Conservation (phyloP, 2,113 vertebrate species). For the Sprattus sprattus region DNA sequence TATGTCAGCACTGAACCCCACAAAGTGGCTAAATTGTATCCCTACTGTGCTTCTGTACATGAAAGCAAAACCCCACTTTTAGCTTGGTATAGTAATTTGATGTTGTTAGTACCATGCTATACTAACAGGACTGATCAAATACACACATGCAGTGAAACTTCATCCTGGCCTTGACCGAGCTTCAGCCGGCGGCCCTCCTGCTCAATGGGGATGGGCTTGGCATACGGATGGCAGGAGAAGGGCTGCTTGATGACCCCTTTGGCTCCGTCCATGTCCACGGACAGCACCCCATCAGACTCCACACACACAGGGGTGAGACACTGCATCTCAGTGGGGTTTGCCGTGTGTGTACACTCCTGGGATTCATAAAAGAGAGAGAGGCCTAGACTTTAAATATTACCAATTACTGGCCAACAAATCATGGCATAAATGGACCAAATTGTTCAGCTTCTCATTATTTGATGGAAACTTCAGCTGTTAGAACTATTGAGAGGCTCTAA, state of each 20-base stretch:
- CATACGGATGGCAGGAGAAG: conserved; percentile 78
- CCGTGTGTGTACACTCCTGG: conserved; percentile 71
- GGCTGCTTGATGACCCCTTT: conserved; percentile 62
- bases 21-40: too few species aligned
- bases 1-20: too few species aligned
- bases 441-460: not conserved
- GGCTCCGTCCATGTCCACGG: conserved; percentile 78
- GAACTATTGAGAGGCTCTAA: conserved; percentile 28
- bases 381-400: not conserved
- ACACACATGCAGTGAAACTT: conserved; percentile 82
- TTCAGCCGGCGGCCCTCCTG: conserved; percentile 62
- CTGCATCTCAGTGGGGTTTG: conserved; percentile 62
- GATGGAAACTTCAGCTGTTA: not conserved
- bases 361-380: conserved; percentile 4
- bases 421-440: not conserved
- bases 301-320: conserved; percentile 76
- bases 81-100: too few species aligned
- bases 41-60: too few species aligned
- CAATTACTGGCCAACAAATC: not conserved
- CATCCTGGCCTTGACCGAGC: conserved; percentile 74
- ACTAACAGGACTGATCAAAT: not conserved
- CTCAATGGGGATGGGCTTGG: conserved; percentile 68
- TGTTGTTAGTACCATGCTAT: too few species aligned
- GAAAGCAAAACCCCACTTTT: too few species aligned
- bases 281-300: conserved; percentile 76